Base-by-base conservation (phyloP, 2,888 invertebrate genomes). In the Neria commutata region DNA sequence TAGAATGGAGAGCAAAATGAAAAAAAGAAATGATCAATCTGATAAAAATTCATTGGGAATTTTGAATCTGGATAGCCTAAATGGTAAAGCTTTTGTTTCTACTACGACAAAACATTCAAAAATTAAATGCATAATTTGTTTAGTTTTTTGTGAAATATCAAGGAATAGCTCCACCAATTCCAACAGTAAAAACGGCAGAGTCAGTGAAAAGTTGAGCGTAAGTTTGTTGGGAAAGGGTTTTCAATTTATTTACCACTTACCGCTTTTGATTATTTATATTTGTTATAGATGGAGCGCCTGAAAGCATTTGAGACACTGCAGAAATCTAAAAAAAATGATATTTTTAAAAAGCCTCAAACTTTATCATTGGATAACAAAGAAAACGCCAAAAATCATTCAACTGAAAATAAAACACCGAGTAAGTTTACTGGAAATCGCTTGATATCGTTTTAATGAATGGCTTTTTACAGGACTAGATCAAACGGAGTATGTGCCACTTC, bases 91-190 rank as follows among this genome's bases (percentile, higher is more conserved):
- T n/a, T n/a, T n/a, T n/a, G n/a, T n/a, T n/a, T n/a, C n/a, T n/a
- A n/a, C n/a, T n/a, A n/a, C n/a, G n/a, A n/a, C n/a, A n/a, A n/a
- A n/a, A n/a, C n/a, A n/a, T n/a, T n/a, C n/a, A n/a, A n/a, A n/a
- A n/a, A n/a, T n/a, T n/a, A n/a, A n/a, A n/a, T n/a, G n/a, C n/a
- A n/a, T n/a, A n/a, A n/a, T 60, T n/a, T 29, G n/a, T 55, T 1
- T 34, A 79, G 79, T 70, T 56, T 78, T 79, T 58, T 76, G 79
- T 0, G 78, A 78, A 37, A 34, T 62, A 19, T 56, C 70, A 21
- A 69, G 70, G 1, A 71, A 66, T 64, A 67, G 68, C 6, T 67
- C 67, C 25, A 66, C 61, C 2, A 71, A 61, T 16, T 58, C 42
- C 3, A 57, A 65, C 19, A 54, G 60, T 24, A 58, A 62, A 11